Conservation (phyloP, 2,113 vertebrate genomes). For the Chloropsis cyanopogon region DNA sequence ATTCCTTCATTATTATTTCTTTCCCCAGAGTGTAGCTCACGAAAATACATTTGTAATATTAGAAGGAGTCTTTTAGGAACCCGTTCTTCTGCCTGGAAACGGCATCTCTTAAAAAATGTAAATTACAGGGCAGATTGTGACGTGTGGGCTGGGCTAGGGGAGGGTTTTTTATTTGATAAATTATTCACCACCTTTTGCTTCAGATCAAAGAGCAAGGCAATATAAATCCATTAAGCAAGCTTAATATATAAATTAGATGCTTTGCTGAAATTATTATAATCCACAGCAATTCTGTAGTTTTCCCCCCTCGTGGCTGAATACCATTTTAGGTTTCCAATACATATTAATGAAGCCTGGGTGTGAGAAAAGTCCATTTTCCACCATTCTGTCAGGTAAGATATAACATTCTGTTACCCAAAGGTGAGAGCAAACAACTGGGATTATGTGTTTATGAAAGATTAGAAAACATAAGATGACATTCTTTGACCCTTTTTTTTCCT, state of each 20-base stretch:
- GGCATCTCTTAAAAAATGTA: constrained; percentile 1
- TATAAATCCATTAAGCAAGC: constrained; percentile 32
- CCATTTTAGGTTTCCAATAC: neutral
- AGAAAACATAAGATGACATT: neutral
- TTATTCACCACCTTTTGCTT: constrained; percentile 39
- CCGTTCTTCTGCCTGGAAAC: constrained; percentile 7
- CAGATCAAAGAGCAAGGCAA: constrained; percentile 40
- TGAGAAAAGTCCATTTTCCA: neutral
- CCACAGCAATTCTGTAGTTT: constrained; percentile 9
- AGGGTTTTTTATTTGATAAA: neutral
- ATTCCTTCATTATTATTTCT: constrained; percentile 34
- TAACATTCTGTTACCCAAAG: neutral
- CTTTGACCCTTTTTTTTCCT: neutral
- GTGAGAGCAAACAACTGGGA: neutral
- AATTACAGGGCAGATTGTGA: neutral
- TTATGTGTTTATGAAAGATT: neutral
- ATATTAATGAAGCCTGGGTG: constrained; percentile 1
- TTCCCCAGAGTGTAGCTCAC: neutral
- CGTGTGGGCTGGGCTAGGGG: neutral
- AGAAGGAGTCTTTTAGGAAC: neutral
- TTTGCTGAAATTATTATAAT: constrained; percentile 55
- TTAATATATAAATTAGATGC: constrained; percentile 62
- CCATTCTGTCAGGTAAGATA: neutral
- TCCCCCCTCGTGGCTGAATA: neutral
- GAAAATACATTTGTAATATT: constrained; percentile 27